A percentile compares a stretch with the other conserved stretches of the same genome.
Conservation (phyloP, 2,888 invertebrate genomes). For the Torymus auratus region DNA sequence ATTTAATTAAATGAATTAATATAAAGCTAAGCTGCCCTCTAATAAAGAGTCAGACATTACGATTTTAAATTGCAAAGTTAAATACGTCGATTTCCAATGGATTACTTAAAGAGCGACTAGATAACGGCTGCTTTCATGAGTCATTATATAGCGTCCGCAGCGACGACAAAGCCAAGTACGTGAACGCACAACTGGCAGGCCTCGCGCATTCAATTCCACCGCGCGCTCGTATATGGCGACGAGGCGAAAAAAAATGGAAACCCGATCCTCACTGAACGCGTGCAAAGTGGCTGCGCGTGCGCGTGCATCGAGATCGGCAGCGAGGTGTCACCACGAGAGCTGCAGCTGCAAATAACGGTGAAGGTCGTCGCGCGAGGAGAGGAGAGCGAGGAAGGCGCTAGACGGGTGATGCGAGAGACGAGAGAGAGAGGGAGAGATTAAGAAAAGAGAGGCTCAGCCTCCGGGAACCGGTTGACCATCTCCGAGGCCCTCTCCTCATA, state of each 20-base stretch:
- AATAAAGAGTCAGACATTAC: no score
- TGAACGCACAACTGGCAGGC: neutral
- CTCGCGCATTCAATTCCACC: slow-evolving; percentile 6
- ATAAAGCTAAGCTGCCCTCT: neutral
- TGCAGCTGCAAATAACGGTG: slow-evolving; percentile 68
- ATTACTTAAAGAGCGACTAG: neutral
- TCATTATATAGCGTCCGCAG: neutral
- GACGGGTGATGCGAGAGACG: slow-evolving; percentile 54
- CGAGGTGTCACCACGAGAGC: slow-evolving; percentile 39
- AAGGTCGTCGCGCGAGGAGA: slow-evolving; percentile 63
- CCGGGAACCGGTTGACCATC: slow-evolving; percentile 65
- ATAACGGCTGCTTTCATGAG: neutral
- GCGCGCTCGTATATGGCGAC: neutral
- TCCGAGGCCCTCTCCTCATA: slow-evolving; percentile 63
- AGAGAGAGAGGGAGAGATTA: neutral
- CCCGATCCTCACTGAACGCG: neutral
- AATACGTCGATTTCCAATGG: neutral
- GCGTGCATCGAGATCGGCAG: no score
- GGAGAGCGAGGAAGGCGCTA: slow-evolving; percentile 49
- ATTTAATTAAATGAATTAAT: neutral
- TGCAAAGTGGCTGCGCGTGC: neutral
- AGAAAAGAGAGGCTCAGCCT: slow-evolving; percentile 10
- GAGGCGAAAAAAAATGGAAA: neutral
- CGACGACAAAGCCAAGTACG: slow-evolving; percentile 4
- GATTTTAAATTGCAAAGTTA: no score